Percentiles rank a stretch among this genome's conserved stretches.
Evolutionary conservation across 2,797 vertebrate genomes (phyloP).

Genomic region (Leptodactylus fallax): DNA sequence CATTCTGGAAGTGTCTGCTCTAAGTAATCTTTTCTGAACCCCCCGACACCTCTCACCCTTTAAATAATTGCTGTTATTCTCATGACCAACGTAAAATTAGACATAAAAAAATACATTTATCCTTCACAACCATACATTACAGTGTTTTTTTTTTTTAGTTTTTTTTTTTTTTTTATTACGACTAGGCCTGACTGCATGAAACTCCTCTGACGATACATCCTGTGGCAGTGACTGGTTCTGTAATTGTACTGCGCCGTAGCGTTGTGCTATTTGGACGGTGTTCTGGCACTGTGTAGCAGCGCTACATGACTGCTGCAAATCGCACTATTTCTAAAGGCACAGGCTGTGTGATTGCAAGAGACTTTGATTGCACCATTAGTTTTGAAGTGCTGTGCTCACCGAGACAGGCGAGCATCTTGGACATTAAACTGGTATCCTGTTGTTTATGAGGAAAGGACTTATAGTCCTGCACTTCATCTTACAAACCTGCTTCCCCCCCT

Average conservation of each 20-base stretch:
- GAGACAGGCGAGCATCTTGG: slow-evolving; percentile 86
- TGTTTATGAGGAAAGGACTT: slow-evolving; percentile 85
- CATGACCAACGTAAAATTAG: slow-evolving; percentile 3
- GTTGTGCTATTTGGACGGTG: slow-evolving; percentile 77
- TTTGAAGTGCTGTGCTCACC: slow-evolving; percentile 87
- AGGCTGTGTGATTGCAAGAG: slow-evolving; percentile 87
- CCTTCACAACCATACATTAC: neutral
- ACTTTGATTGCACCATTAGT: slow-evolving; percentile 89
- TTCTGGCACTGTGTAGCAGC: slow-evolving; percentile 72
- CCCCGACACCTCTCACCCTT: slow-evolving; percentile 8
- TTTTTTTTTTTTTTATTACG: neutral
- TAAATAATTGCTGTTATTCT: slow-evolving; percentile 44
- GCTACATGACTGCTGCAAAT: slow-evolving; percentile 78
- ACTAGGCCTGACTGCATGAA: slow-evolving; percentile 16
- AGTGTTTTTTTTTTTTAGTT: neutral
- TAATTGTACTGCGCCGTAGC: slow-evolving; percentile 65
- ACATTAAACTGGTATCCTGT: slow-evolving; percentile 88
- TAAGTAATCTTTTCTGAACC: slow-evolving; percentile 51
- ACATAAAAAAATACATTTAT: neutral
- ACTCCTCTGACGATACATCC: neutral
- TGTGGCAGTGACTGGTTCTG: slow-evolving; percentile 21
- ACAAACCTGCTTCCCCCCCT: slow-evolving; percentile 82
- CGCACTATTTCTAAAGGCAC: slow-evolving; percentile 78
- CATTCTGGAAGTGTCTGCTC: slow-evolving; percentile 62
- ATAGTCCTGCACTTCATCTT: slow-evolving; percentile 82